phyloP scores from a whole-genome alignment of 92 coral and sea anemone species.

The Zoanthus sansibaricus region DNA sequence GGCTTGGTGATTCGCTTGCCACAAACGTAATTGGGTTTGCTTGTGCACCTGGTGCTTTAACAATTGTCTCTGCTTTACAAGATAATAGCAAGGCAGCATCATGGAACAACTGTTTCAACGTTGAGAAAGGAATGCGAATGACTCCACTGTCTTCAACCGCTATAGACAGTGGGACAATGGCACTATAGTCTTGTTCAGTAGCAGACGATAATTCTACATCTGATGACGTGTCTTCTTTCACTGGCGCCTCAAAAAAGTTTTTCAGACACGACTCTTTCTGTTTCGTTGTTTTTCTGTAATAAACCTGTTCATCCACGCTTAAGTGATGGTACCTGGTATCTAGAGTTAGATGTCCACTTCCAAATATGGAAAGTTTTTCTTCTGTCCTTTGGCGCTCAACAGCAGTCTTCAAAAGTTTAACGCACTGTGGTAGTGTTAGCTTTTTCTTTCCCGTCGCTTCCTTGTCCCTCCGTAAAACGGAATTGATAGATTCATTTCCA shows the following conservation, averaged over 20 bases:
- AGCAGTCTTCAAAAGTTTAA: neutral
- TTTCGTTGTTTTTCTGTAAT: slow-evolving; percentile 44
- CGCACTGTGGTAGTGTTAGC: slow-evolving; percentile 52
- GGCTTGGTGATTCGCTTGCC: slow-evolving; percentile 41
- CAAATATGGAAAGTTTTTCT: slow-evolving; percentile 54
- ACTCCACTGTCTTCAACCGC: slow-evolving; percentile 45
- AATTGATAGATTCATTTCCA: slow-evolving; percentile 62
- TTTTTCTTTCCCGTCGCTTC: slow-evolving; percentile 23
- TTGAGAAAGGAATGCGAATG: slow-evolving; percentile 49
- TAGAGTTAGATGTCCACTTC: slow-evolving; percentile 39
- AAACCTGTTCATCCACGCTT: slow-evolving; percentile 29
- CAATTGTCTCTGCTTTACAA: slow-evolving; percentile 20
- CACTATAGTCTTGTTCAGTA: neutral
- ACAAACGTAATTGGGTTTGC: slow-evolving; percentile 43
- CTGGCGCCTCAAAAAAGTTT: neutral
- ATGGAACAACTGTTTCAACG: slow-evolving; percentile 23
- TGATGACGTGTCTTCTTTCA: neutral
- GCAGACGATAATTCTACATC: neutral
- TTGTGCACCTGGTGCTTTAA: slow-evolving; percentile 52
- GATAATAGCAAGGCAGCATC: slow-evolving; percentile 21
- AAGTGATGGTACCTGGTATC: neutral
- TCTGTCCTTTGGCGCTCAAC: slow-evolving; percentile 59
- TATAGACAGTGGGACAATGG: slow-evolving; percentile 22
- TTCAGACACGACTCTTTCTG: slow-evolving; percentile 47
- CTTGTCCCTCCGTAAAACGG: slow-evolving; percentile 50